These are phyloP conservation scores for Carapus acus DNA, from an alignment of 2,797 vertebrate genomes.

Conservation along the genomic window DNA sequence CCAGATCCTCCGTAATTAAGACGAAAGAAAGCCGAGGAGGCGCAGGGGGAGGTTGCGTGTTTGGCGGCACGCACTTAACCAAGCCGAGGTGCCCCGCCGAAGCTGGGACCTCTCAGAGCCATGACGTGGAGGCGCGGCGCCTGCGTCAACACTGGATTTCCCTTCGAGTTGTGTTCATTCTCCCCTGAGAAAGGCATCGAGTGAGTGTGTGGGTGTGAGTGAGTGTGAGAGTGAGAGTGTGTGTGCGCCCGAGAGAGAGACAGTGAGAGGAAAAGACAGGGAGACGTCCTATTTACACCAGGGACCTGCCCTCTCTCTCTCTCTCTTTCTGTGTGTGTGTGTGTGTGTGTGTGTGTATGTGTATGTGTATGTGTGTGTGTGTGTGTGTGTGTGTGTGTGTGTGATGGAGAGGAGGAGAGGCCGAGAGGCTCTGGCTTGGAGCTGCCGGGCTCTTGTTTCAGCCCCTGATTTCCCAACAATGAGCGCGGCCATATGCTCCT, in stretches of 20 bases:
- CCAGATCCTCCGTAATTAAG: conserved; percentile 20
- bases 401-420: conserved; percentile 1
- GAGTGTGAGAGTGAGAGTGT: too few relatives aligned
- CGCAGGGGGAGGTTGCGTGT: conserved; percentile 6
- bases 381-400: conserved; percentile 16
- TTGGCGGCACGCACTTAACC: neutral
- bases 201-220: too few relatives aligned
- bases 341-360: conserved; percentile 16
- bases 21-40: neutral
- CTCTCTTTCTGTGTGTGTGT: conserved; percentile 20
- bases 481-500: conserved; percentile 52
- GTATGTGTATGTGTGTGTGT: conserved; percentile 13
- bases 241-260: too few relatives aligned
- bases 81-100: too few relatives aligned
- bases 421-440: conserved; percentile 9
- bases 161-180: conserved; percentile 31
- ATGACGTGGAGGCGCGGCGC: conserved; percentile 39
- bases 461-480: conserved; percentile 55
- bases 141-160: conserved; percentile 45
- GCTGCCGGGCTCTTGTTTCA: conserved; percentile 43
- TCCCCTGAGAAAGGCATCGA: conserved; percentile 7
- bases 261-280: too few relatives aligned
- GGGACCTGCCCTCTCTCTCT: conserved; percentile 4
- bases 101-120: conserved; percentile 33
- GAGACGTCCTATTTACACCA: neutral